Conservation (phyloP, 2,797 vertebrate species). For the Eremophila alpestris region DNA sequence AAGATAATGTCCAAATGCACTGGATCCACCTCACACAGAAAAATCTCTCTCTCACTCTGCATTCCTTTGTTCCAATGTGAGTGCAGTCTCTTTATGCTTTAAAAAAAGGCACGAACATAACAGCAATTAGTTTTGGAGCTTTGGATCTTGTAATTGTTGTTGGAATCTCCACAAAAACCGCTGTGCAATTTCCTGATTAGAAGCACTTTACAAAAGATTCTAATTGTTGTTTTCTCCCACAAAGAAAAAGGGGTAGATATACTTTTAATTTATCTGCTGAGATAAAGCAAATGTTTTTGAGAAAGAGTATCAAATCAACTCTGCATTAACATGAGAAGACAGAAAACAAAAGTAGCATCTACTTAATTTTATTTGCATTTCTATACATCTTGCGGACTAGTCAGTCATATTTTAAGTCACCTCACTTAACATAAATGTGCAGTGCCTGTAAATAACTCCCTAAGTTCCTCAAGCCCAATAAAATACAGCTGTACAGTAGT, state of each 20-base stretch:
- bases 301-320: not conserved
- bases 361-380: conserved; percentile 1
- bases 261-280: conserved; percentile 21
- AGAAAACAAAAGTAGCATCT: not conserved
- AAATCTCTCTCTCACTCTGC: not conserved
- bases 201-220: not conserved
- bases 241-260: not conserved
- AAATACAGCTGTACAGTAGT: not conserved
- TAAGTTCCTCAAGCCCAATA: not conserved
- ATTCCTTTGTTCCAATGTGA: not conserved
- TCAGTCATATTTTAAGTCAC: not conserved
- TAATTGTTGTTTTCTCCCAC: not conserved
- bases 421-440: not conserved
- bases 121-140: not conserved
- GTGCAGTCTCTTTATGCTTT: not conserved
- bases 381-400: not conserved
- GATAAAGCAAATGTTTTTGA: not conserved
- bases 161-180: not conserved
- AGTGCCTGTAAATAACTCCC: not conserved
- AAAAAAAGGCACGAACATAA: not conserved
- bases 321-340: not conserved
- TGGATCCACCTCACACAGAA: not conserved
- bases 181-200: not conserved
- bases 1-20: not conserved
- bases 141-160: not conserved